Base-by-base conservation (phyloP, 2,113 vertebrate species). In the Myxocyprinus asiaticus region DNA sequence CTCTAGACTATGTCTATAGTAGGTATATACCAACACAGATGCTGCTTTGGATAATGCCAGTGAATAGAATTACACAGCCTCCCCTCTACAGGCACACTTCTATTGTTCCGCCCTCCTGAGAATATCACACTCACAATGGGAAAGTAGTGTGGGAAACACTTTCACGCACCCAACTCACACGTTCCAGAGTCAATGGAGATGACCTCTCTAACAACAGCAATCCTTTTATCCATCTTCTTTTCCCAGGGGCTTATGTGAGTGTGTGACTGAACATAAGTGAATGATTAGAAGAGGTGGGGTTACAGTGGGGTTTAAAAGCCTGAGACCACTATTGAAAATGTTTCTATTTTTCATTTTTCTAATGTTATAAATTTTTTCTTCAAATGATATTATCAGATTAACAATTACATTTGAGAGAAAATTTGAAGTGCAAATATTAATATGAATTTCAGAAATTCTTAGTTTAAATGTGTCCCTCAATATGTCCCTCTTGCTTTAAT, bases 101-200 rank as follows among this genome's bases (percentile, higher is more conserved):
- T 78, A 88, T 90, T 91, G 88, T 91, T 88, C n/a, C 43, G 8
- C 17, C 64, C 80, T 84, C 83, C 86, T 2, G 81, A 88, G 85
- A 86, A 83, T 77, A 85, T 88, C 81, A 83, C 82, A 78, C 86
- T 22, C 74, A 83, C 90, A 91, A 90, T 85, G 87, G 88, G 81
- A 72, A 80, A 82, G 69, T 85, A 90, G 89, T 92, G 91, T 92
- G 91, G 90, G 91, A 93, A 92, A 90, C 83, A 86, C 82, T 82
- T 73, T 82, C 81, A 70, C 42, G 75, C 79, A 82, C 86, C 87
- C 86, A 88, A 89, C 91, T 91, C 91, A 92, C 90, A 90, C 88
- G 83, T 90, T 87, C 79, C 80, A 68, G 82, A 87, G 86, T 92
- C 90, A 92, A 90, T 90, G 86, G 88, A 76, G 43, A 77, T 88